A percentile compares a stretch with the other conserved stretches of the same genome.
phyloP scores from a whole-genome alignment of 2,888 invertebrate genomes.

The Polyommatus iphigenia region DNA sequence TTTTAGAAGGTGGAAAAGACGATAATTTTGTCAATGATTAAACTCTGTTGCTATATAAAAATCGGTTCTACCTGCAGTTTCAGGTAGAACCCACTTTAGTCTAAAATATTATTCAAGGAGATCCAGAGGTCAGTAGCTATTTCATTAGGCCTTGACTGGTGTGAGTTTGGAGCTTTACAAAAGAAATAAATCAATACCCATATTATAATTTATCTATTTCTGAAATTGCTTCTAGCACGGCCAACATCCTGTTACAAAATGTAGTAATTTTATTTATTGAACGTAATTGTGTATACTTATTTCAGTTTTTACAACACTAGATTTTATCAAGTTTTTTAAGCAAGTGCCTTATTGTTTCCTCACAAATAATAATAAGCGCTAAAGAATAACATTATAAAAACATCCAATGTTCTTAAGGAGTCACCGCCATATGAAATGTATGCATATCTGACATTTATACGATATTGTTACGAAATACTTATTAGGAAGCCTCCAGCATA shows the following conservation, averaged over 20 bases:
- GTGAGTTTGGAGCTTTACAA: background rate
- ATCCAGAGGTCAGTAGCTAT: slow-evolving; percentile 1
- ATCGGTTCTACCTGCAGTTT: background rate
- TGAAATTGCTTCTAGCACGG: background rate
- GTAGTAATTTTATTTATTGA: background rate
- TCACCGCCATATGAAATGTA: background rate
- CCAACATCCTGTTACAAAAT: slow-evolving; percentile 22
- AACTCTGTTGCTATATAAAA: background rate
- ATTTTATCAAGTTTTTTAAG: background rate
- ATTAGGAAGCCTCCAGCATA: background rate
- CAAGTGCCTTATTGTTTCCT: background rate
- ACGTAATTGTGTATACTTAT: background rate
- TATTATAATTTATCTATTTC: slow-evolving; percentile 8
- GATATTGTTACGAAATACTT: background rate
- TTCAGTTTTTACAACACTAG: background rate
- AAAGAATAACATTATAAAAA: background rate
- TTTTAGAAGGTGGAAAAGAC: no score
- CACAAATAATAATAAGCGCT: background rate
- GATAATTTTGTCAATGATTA: no score
- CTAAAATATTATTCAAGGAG: background rate
- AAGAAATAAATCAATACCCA: slow-evolving; percentile 12
- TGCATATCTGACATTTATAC: background rate
- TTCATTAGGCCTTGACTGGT: background rate
- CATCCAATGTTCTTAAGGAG: background rate
- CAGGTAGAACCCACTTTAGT: background rate